Conservation (phyloP, 2,888 invertebrate genomes). For the Empis stercorea region DNA sequence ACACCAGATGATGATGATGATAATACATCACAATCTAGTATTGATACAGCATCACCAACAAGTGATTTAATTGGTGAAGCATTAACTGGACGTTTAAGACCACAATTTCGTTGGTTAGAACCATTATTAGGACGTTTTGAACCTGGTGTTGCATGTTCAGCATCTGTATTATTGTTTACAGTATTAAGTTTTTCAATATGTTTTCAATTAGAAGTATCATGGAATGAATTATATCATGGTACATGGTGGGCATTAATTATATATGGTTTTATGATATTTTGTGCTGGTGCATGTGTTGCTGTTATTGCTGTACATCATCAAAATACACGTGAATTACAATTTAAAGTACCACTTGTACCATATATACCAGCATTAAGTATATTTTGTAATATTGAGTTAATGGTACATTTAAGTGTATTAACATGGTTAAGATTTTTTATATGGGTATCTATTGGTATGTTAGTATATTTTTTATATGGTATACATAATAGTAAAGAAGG, state of each 20-base stretch:
- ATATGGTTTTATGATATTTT: constrained; percentile 46
- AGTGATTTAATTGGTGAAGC: constrained; percentile 43
- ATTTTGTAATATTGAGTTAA: constrained; percentile 66
- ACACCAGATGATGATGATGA: constrained; percentile 42
- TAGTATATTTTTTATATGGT: constrained; percentile 73
- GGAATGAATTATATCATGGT: constrained; percentile 40
- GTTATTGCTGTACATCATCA: constrained; percentile 68
- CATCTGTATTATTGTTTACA: constrained; percentile 57
- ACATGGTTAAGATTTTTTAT: constrained; percentile 77
- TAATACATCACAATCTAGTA: constrained; percentile 48
- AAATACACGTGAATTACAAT: constrained; percentile 53
- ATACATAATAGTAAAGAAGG: constrained; percentile 76
- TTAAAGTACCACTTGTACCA: constrained; percentile 72
- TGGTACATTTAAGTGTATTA: constrained; percentile 65
- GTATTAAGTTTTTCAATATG: constrained; percentile 56
- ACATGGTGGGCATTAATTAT: constrained; percentile 58
- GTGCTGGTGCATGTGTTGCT: constrained; percentile 53
- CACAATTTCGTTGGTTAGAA: constrained; percentile 60
- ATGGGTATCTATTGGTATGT: constrained; percentile 74
- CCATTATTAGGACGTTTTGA: constrained; percentile 59
- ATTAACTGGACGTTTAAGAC: constrained; percentile 62
- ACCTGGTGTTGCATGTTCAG: constrained; percentile 61
- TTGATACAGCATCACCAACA: constrained; percentile 46
- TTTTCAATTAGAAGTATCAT: constrained; percentile 50
- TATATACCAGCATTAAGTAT: constrained; percentile 67